Percentiles rank a stretch among this genome's conserved stretches.
Conservation (phyloP, 2,113 vertebrate genomes). For the Cepphus grylle region DNA sequence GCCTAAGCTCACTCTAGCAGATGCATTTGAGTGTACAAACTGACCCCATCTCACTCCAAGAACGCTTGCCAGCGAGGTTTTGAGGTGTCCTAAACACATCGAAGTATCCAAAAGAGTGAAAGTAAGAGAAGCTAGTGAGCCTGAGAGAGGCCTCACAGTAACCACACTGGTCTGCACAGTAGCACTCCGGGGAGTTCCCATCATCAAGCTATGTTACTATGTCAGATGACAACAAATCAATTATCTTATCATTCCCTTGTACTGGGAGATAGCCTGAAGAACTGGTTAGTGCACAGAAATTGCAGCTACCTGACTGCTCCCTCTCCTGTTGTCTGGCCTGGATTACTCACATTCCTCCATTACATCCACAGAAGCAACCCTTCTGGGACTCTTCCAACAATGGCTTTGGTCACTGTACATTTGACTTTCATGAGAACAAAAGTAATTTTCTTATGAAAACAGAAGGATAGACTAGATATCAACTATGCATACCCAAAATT, state of each 20-base stretch:
- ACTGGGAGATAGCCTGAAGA: neutral
- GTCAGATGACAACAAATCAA: neutral
- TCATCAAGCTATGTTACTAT: neutral
- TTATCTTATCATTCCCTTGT: neutral
- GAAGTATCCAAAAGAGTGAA: neutral
- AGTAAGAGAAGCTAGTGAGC: neutral
- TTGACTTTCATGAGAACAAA: neutral
- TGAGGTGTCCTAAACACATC: neutral
- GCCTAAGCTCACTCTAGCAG: neutral
- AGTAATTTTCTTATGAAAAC: neutral
- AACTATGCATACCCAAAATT: neutral
- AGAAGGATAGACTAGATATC: neutral
- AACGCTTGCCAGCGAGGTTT: neutral
- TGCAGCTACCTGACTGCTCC: neutral
- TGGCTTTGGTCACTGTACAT: neutral
- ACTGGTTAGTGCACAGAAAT: neutral
- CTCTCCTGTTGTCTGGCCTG: neutral
- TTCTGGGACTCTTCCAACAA: neutral
- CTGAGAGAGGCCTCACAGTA: neutral
- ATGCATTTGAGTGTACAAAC: neutral
- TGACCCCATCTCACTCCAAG: neutral
- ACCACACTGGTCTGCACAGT: rapidly evolving
- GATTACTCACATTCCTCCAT: neutral
- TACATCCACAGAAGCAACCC: neutral
- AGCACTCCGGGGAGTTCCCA: neutral